These are phyloP conservation scores for Ptilorrhoa leucosticta DNA, from an alignment of 2,113 vertebrate species.

Conservation along the genomic window DNA sequence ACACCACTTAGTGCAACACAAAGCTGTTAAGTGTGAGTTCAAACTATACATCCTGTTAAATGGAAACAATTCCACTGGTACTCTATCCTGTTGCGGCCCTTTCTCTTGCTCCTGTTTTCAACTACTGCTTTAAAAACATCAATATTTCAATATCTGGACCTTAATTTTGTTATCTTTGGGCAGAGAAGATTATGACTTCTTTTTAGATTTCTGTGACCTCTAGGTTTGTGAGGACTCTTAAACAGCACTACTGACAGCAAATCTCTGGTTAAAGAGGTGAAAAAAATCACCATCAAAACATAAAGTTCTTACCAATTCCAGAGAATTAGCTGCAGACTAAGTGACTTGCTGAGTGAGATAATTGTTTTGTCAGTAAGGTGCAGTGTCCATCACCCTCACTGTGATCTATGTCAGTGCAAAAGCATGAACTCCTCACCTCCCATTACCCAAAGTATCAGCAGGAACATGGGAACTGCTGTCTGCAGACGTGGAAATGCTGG, in stretches of 20 bases:
- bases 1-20: background rate
- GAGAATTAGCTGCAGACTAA: background rate
- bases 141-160: background rate
- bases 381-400: background rate
- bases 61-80: background rate
- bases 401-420: background rate
- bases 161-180: background rate
- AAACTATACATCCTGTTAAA: background rate
- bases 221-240: background rate
- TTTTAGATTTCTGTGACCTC: background rate
- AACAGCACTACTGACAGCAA: background rate
- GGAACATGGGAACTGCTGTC: background rate
- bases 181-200: background rate
- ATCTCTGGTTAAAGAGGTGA: background rate
- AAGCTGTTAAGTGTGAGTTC: background rate
- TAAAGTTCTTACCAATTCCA: background rate
- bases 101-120: background rate
- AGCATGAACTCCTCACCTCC: background rate
- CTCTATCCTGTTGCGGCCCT: background rate
- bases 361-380: background rate
- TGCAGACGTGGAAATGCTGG: background rate
- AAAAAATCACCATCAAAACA: background rate
- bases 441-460: background rate
- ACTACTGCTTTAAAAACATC: background rate
- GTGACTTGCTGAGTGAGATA: background rate